These are phyloP conservation scores for Rhinichthys osculus DNA, from an alignment of 2,797 vertebrate species.

Conservation along the genomic window DNA sequence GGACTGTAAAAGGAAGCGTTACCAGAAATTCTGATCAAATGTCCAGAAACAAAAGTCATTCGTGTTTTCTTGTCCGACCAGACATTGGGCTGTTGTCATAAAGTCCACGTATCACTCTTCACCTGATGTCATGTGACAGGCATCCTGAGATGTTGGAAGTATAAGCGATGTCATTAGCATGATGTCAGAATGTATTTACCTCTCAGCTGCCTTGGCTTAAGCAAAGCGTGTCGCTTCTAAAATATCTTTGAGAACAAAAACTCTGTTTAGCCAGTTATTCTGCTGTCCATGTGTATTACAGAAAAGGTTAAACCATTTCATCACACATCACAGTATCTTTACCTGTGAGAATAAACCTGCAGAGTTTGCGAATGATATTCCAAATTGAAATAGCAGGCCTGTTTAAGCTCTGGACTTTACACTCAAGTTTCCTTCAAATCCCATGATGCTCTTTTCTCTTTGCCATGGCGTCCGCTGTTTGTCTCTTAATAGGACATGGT, in stretches of 20 bases:
- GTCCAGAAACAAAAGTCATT: neutral
- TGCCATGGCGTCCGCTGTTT: constrained; percentile 51
- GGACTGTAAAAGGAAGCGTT: too few relatives aligned
- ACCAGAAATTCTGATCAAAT: neutral
- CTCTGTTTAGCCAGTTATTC: neutral
- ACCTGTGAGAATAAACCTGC: constrained; percentile 4
- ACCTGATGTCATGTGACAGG: constrained; percentile 45
- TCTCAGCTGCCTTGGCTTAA: neutral
- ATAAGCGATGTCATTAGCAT: constrained; percentile 23
- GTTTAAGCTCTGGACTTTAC: constrained; percentile 32
- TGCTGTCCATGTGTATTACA: neutral
- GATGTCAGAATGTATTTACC: constrained; percentile 25
- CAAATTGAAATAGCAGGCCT: constrained; percentile 38
- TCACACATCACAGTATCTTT: neutral
- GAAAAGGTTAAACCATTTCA: neutral
- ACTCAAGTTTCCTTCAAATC: constrained; percentile 48
- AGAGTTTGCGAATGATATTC: constrained; percentile 2
- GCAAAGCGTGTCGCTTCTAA: neutral
- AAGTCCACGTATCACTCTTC: constrained; percentile 5
- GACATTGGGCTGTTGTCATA: constrained; percentile 33
- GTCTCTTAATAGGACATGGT: constrained; percentile 59
- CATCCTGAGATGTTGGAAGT: constrained; percentile 18
- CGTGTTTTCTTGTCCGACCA: neutral
- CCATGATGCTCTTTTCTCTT: constrained; percentile 46
- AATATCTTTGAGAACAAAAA: neutral